phyloP scores from a whole-genome alignment of 2,888 invertebrate species.

The Netelia melanura region DNA sequence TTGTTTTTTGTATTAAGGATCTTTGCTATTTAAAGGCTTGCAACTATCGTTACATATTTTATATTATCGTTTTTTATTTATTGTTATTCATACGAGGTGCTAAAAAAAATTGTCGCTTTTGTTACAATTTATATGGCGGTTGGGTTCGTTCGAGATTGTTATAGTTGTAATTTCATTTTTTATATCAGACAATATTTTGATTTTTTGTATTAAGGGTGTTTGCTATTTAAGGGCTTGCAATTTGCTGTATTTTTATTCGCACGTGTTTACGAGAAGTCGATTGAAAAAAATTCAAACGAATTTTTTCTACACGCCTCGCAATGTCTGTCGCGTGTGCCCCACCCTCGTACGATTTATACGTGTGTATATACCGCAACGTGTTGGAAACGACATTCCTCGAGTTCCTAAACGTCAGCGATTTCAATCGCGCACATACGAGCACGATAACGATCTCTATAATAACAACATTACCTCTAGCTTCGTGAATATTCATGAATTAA shows the following conservation, averaged over 20 bases:
- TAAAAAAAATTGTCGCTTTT: neutral
- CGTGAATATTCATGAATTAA: constrained; percentile 62
- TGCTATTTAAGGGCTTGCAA: neutral
- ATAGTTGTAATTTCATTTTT: too few species aligned
- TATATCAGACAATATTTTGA: too few species aligned
- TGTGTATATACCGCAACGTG: constrained; percentile 9
- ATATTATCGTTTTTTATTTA: too few species aligned
- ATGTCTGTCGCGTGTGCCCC: neutral
- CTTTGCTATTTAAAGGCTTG: too few species aligned
- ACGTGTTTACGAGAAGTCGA: neutral
- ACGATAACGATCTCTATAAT: constrained; percentile 43
- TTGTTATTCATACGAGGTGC: too few species aligned
- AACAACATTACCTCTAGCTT: constrained; percentile 23
- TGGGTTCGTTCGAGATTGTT: too few species aligned
- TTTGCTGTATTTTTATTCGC: neutral
- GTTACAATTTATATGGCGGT: neutral
- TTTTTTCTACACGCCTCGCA: too few species aligned
- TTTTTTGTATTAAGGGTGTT: too few species aligned
- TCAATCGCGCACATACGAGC: constrained; percentile 17
- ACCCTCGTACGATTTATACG: neutral
- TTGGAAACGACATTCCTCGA: constrained; percentile 34
- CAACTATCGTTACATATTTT: too few species aligned
- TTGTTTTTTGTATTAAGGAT: too few species aligned
- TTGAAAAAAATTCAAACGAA: neutral
- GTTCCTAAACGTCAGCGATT: constrained; percentile 46